A percentile compares a stretch with the other conserved stretches of the same genome.
Evolutionary conservation across 2,888 invertebrate species (phyloP).

Genomic region (Drosophila paranaensis): DNA sequence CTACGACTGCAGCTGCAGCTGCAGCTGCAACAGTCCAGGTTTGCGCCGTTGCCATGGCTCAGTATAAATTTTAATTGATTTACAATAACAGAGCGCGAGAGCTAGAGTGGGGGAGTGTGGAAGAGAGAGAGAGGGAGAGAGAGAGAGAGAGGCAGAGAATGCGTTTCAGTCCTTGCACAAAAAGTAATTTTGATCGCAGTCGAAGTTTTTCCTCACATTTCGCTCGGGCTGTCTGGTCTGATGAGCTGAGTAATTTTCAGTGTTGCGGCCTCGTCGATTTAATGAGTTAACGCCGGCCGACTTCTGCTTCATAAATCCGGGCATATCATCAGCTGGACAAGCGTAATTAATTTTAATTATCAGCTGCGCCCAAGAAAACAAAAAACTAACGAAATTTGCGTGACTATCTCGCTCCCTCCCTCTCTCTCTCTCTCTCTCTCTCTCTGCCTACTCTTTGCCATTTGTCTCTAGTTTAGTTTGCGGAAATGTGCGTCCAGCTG

Average conservation of each 20-base stretch:
- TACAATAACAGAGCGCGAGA: slow-evolving; percentile 60
- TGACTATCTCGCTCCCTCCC: neutral
- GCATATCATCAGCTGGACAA: slow-evolving; percentile 57
- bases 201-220: slow-evolving; percentile 17
- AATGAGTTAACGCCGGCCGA: slow-evolving; percentile 47
- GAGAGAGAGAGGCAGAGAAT: slow-evolving; percentile 5
- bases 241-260: slow-evolving; percentile 38
- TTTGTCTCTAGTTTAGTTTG: slow-evolving; percentile 20
- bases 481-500: slow-evolving; percentile 58
- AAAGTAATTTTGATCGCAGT: slow-evolving; percentile 46
- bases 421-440: neutral
- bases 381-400: slow-evolving; percentile 43
- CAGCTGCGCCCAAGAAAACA: slow-evolving; percentile 26
- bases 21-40: slow-evolving; percentile 4
- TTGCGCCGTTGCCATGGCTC: slow-evolving; percentile 27
- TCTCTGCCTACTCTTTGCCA: neutral
- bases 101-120: too few relatives aligned
- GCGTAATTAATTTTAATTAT: slow-evolving; percentile 83
- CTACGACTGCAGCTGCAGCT: slow-evolving; percentile 12
- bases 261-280: slow-evolving; percentile 60
- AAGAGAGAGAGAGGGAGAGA: neutral
- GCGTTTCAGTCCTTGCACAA: slow-evolving; percentile 23
- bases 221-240: slow-evolving; percentile 11
- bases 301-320: slow-evolving; percentile 67
- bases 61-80: slow-evolving; percentile 74